Conservation (phyloP, 2,888 invertebrate genomes). For the Melanchra persicariae region DNA sequence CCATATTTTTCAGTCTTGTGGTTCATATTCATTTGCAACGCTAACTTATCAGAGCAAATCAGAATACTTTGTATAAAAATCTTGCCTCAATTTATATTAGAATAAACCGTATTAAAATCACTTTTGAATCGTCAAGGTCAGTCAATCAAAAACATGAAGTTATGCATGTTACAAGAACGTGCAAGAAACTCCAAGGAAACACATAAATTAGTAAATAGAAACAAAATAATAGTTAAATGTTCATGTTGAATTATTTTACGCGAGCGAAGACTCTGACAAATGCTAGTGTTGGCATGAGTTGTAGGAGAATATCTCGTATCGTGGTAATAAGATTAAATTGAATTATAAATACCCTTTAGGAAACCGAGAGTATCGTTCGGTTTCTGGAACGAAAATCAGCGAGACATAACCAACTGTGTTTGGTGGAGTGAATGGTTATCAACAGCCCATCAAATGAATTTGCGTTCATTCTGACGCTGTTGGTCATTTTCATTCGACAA, state of each 20-base stretch:
- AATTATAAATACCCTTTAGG: not conserved
- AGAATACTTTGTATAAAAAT: no score
- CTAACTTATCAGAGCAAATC: no score
- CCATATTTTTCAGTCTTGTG: no score
- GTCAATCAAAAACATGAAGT: no score
- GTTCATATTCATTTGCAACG: no score
- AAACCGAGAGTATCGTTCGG: not conserved
- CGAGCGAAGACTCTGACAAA: not conserved
- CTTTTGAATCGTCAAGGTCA: no score
- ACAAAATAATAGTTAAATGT: no score
- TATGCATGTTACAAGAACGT: no score
- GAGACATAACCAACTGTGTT: not conserved
- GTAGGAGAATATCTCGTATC: not conserved
- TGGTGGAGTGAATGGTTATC: not conserved
- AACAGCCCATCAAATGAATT: not conserved
- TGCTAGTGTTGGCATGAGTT: not conserved
- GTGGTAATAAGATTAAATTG: not conserved
- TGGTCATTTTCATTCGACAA: not conserved
- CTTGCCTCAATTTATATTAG: no score
- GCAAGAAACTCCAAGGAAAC: no score
- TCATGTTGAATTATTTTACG: not conserved
- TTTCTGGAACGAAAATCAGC: not conserved
- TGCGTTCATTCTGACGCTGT: not conserved
- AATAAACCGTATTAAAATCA: no score
- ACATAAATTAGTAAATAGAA: no score